These are phyloP conservation scores for Scelioninae gen. 2 DNA, from an alignment of 2,888 invertebrate genomes.

Conservation along the genomic window DNA sequence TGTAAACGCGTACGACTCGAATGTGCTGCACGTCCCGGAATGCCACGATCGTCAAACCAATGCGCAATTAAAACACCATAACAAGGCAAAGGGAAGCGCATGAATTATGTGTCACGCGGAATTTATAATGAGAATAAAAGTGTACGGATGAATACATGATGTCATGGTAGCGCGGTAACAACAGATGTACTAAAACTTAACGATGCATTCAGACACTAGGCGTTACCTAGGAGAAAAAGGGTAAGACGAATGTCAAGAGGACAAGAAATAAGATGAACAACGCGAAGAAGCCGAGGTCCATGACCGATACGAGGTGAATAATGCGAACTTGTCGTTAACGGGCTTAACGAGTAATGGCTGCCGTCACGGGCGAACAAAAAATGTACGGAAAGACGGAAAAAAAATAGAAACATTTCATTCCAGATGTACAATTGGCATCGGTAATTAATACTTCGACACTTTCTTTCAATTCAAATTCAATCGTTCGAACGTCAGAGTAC, in stretches of 20 bases:
- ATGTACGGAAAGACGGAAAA: too few relatives aligned
- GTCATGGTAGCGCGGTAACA: slow-evolving; percentile 48
- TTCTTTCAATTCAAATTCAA: too few relatives aligned
- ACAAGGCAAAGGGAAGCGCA: slow-evolving; percentile 21
- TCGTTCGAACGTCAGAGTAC: too few relatives aligned
- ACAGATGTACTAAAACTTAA: slow-evolving; percentile 55
- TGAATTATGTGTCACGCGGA: slow-evolving; percentile 46
- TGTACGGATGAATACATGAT: slow-evolving; percentile 47
- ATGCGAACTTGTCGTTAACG: slow-evolving; percentile 53
- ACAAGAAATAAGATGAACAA: slow-evolving; percentile 45
- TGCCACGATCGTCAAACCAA: slow-evolving; percentile 11
- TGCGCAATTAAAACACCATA: slow-evolving; percentile 37
- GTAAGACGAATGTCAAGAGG: slow-evolving; percentile 56
- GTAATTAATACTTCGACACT: too few relatives aligned
- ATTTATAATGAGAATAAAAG: slow-evolving; percentile 46
- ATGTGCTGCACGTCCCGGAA: too few relatives aligned
- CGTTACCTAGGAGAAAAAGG: slow-evolving; percentile 54
- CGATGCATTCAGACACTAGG: slow-evolving; percentile 56
- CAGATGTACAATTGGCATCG: too few relatives aligned
- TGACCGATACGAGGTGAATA: slow-evolving; percentile 56
- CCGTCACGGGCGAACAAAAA: slow-evolving; percentile 23
- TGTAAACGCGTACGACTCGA: too few relatives aligned
- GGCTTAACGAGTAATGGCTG: slow-evolving; percentile 31
- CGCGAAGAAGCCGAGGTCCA: slow-evolving; percentile 49
- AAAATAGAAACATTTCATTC: too few relatives aligned